Evolutionary conservation across 2,797 vertebrate species (phyloP).

Genomic region (Odontamblyopus lacepedii): DNA sequence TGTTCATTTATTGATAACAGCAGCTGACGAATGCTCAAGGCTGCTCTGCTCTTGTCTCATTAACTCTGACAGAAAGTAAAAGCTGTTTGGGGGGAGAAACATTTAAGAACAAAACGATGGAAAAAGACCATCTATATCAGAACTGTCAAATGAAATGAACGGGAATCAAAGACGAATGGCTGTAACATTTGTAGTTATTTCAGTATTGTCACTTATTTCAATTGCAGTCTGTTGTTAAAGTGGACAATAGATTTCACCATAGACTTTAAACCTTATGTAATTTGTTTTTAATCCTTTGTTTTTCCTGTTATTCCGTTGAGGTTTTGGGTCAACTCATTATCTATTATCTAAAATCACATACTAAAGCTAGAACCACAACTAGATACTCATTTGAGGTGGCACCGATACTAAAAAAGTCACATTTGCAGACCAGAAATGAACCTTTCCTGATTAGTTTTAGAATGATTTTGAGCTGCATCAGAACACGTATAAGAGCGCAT

Average conservation of each 20-base stretch:
- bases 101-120: background rate
- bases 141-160: constrained; percentile 3
- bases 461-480: no score
- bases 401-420: no score
- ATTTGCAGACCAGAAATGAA: no score
- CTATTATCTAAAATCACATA: no score
- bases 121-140: background rate
- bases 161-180: background rate
- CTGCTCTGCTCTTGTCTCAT: background rate
- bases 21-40: background rate
- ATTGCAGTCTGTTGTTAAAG: no score
- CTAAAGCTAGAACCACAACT: no score
- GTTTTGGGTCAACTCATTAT: background rate
- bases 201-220: no score
- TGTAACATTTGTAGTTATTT: no score
- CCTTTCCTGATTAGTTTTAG: no score
- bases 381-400: no score
- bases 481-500: no score
- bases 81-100: background rate
- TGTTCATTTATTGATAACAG: constrained; percentile 14
- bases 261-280: background rate
- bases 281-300: no score
- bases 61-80: constrained; percentile 16
- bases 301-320: background rate
- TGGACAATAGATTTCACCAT: background rate